phyloP scores from a whole-genome alignment of 2,113 vertebrate species.

The Thermophis baileyi region DNA sequence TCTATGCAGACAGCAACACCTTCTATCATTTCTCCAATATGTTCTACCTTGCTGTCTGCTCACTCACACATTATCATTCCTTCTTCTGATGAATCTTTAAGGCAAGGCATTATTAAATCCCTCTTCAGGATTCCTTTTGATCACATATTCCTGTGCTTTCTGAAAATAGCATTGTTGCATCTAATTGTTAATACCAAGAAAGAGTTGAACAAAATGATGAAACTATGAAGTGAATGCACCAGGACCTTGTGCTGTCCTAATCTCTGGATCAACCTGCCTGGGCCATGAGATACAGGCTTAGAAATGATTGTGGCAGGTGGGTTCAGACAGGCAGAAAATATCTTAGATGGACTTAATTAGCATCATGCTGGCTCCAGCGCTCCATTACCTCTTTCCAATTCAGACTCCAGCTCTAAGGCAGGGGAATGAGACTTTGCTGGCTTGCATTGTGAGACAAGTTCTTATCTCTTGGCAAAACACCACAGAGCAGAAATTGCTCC shows the following conservation, averaged over 20 bases:
- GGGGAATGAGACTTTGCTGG: constrained; percentile 33
- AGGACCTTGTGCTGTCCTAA: not conserved
- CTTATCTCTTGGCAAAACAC: constrained; percentile 43
- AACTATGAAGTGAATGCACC: not conserved
- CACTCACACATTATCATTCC: not conserved
- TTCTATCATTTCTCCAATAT: not conserved
- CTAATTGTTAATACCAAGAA: not conserved
- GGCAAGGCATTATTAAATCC: not conserved
- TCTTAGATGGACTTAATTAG: constrained; percentile 12
- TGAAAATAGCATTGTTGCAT: not conserved
- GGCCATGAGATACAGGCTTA: not conserved
- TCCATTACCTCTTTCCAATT: constrained; percentile 20
- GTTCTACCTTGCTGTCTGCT: not conserved
- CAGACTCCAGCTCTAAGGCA: constrained; percentile 14
- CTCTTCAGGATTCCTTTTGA: not conserved
- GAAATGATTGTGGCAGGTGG: not conserved
- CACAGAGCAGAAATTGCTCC: constrained; percentile 17
- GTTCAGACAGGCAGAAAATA: constrained; percentile 12
- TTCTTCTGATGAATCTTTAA: not conserved
- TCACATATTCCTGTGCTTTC: no score
- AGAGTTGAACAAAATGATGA: not conserved
- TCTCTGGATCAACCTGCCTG: not conserved
- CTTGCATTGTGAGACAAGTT: constrained; percentile 42
- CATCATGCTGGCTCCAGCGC: constrained; percentile 28
- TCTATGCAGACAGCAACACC: not conserved